Conservation (phyloP, 2,888 invertebrate genomes). For the Seladonia tumulorum region DNA sequence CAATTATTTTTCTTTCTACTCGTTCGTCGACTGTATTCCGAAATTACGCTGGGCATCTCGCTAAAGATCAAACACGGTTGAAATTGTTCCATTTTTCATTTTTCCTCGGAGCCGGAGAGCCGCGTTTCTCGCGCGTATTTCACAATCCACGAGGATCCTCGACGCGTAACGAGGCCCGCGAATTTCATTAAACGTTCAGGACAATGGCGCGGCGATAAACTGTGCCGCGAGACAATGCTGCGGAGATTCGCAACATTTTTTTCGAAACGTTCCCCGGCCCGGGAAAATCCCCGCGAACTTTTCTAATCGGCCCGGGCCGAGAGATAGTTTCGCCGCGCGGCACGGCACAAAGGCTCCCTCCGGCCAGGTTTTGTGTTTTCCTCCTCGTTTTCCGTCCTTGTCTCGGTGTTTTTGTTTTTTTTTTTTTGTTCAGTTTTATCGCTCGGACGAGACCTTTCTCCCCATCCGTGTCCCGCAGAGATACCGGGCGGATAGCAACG, state of each 20-base stretch:
- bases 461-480: background rate
- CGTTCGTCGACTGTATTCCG: no score
- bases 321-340: background rate
- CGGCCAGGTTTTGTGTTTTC: background rate
- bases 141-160: background rate
- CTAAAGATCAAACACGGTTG: background rate
- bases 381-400: background rate
- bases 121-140: background rate
- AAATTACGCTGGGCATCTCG: no score
- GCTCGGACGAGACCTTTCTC: constrained; percentile 31
- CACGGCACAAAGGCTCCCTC: constrained; percentile 28
- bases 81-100: background rate
- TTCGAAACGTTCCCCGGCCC: background rate
- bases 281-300: constrained; percentile 10
- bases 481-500: constrained; percentile 37
- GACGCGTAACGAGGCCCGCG: background rate
- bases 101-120: background rate
- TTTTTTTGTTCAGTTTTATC: constrained; percentile 28
- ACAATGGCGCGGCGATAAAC: constrained; percentile 19
- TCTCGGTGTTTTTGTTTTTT: background rate
- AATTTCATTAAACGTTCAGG: background rate
- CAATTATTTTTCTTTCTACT: background rate
- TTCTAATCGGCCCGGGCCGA: constrained; percentile 20
- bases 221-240: background rate
- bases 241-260: constrained; percentile 7